These are phyloP conservation scores for Hoplostethus mediterraneus DNA, from an alignment of 2,797 vertebrate genomes.

Conservation along the genomic window DNA sequence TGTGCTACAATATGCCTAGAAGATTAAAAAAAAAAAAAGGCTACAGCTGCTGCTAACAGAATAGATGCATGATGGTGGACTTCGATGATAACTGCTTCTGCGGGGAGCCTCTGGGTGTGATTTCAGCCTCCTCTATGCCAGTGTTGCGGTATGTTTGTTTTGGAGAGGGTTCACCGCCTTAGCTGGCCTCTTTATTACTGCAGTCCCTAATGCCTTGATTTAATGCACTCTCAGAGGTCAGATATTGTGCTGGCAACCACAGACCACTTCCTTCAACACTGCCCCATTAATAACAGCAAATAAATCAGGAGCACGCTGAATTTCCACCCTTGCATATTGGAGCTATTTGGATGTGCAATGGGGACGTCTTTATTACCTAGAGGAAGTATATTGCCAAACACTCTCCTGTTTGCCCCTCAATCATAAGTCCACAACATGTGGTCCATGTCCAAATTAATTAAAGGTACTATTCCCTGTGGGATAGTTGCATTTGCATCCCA, in stretches of 20 bases:
- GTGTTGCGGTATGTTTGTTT: conserved; percentile 71
- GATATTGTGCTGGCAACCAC: conserved; percentile 79
- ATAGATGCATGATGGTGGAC: conserved; percentile 2
- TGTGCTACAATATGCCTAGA: not conserved
- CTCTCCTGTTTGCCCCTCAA: conserved; percentile 60
- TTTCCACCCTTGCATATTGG: conserved; percentile 71
- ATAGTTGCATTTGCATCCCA: conserved; percentile 52
- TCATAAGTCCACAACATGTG: conserved; percentile 55
- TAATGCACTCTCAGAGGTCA: conserved; percentile 84
- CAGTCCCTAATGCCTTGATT: conserved; percentile 80
- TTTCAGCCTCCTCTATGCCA: conserved; percentile 47
- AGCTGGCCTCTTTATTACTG: conserved; percentile 77
- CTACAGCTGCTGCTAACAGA: conserved; percentile 8
- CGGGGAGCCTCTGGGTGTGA: conserved; percentile 45
- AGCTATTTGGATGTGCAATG: conserved; percentile 61
- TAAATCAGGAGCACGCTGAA: conserved; percentile 76
- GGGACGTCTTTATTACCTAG: conserved; percentile 74
- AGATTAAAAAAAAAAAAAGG: not conserved
- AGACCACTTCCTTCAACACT: conserved; percentile 76
- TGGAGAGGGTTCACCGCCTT: conserved; percentile 70
- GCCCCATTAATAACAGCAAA: conserved; percentile 82
- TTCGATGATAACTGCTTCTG: conserved; percentile 10
- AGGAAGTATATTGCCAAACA: conserved; percentile 61
- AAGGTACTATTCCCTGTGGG: conserved; percentile 46
- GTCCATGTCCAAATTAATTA: conserved; percentile 70